Evolutionary conservation across 2,797 vertebrate species (phyloP), one percentile per base, ranked within the genome.

Genomic region (Sebastes aleutianus): DNA sequence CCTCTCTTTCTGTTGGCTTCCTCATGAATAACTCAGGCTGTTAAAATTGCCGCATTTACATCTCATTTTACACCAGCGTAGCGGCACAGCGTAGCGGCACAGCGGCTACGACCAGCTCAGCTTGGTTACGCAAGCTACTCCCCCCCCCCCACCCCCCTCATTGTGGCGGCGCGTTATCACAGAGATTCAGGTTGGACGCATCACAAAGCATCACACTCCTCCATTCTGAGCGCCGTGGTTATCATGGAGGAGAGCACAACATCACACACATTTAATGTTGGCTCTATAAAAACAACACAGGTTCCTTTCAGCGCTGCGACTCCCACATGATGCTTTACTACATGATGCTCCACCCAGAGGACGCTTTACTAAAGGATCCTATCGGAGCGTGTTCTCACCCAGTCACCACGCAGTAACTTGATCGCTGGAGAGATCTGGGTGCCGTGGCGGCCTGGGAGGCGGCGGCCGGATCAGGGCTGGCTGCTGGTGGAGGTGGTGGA

Each of bases 21-120:
- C 84, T 93, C 88, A 93, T 95, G 89, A 95, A 95, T 94, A 95
- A 94, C 93, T 94, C 89, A 89, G 85, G 50, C 73, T 75, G 87
- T 81, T 93, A 87, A 90, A 94, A 92, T 85, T 80, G 80, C 72
- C 61, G 76, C 89, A 93, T 94, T 94, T 94, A 93, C 92, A 95
- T 95, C 87, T 93, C 87, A 92, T 94, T 94, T 94, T 90, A 93
- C 86, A 92, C 66, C 74, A 85, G 77, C 85, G 54, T 63, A 80
- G 84, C 88, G 24, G 24, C 24, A 24, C 24, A 24, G 67, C 29
- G 29, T 29, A 29, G 27, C 5, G 31, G 39, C 39, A 47, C 59
- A 58, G 83, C 71, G 72, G 65, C 79, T 73, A 36, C 88, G 85
- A 88, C 39, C 2, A 3, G 89, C 88, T 88, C 29, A 36, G 73